Evolutionary conservation across 2,113 vertebrate genomes (phyloP).

Genomic region (Salvelinus fontinalis): DNA sequence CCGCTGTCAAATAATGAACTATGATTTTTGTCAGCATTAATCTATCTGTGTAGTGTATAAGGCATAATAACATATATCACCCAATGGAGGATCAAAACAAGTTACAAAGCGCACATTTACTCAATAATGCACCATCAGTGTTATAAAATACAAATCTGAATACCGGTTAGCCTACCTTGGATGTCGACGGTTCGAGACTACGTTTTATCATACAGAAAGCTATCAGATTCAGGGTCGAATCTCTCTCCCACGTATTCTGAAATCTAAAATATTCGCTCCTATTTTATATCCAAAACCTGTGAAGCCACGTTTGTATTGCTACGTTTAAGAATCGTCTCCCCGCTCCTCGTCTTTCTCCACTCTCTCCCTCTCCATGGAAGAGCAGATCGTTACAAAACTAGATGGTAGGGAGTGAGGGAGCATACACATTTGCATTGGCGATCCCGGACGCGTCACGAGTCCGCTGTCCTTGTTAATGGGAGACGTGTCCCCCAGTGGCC

Average conservation of each 20-base stretch:
- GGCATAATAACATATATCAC: background rate
- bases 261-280: background rate
- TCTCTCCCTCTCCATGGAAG: background rate
- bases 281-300: background rate
- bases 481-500: background rate
- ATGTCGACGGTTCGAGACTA: background rate
- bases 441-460: conserved; percentile 59
- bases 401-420: conserved; percentile 3
- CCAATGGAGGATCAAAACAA: no score
- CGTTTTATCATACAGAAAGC: background rate
- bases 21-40: background rate
- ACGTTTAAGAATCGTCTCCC: background rate
- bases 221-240: background rate
- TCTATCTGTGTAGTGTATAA: background rate
- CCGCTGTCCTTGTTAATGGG: conserved; percentile 26
- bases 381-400: conserved; percentile 1
- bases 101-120: background rate
- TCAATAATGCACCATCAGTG: background rate
- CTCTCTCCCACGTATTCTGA: background rate
- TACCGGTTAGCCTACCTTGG: background rate
- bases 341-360: background rate
- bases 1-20: background rate
- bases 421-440: conserved; percentile 68
- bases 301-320: conserved; percentile 15
- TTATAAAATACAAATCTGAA: background rate